A percentile compares a stretch with the other conserved stretches of the same genome.
These are phyloP conservation scores for Monopis laevigella DNA, from an alignment of 2,888 invertebrate species.

Conservation along the genomic window DNA sequence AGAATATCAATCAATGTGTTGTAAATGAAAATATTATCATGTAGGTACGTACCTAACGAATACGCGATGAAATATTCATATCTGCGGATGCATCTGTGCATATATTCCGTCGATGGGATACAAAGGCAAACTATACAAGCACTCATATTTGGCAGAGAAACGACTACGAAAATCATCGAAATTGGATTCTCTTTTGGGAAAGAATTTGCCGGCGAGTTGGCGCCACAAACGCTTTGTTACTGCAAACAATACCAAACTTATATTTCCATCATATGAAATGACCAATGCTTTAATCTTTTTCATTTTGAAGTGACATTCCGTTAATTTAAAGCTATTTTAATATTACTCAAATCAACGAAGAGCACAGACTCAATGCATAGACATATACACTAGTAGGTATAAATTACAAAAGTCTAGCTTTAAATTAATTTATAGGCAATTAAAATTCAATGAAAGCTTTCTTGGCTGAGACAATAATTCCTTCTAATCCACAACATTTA, in stretches of 20 bases:
- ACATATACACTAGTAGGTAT: neutral
- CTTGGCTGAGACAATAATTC: conserved; percentile 32
- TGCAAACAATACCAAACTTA: conserved; percentile 48
- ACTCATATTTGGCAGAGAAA: conserved; percentile 31
- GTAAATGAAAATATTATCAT: no score
- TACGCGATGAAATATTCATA: conserved; percentile 6
- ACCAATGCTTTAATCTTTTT: no score
- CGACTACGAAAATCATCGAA: conserved; percentile 44
- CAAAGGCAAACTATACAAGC: conserved; percentile 46
- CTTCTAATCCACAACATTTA: conserved; percentile 38
- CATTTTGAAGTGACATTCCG: neutral
- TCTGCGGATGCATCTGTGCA: conserved; percentile 4
- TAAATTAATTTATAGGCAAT: neutral
- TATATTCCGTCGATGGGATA: conserved; percentile 28
- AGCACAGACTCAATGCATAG: neutral
- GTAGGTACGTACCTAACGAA: conserved; percentile 6
- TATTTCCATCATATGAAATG: conserved; percentile 55
- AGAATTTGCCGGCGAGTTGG: conserved; percentile 33
- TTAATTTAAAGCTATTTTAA: neutral
- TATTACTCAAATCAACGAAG: neutral
- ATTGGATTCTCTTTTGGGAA: conserved; percentile 50
- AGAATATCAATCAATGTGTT: conserved; percentile 6
- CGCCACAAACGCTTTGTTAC: conserved; percentile 36
- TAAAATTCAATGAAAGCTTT: neutral
- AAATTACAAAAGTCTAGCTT: neutral